phyloP scores from a whole-genome alignment of 92 coral and sea anemone species.

The Actinostola sp. region DNA sequence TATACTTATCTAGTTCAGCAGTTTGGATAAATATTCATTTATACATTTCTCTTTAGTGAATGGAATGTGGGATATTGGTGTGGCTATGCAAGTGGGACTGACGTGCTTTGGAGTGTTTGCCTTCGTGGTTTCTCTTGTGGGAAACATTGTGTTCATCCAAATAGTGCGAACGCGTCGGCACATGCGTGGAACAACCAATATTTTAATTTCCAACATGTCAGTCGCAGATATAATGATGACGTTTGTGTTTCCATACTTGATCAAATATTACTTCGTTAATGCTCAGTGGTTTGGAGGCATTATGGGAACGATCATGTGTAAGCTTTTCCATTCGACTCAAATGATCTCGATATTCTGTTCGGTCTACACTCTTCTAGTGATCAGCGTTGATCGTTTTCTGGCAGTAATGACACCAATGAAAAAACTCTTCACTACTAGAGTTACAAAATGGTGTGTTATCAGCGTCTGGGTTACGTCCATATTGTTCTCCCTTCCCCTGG shows the following conservation, averaged over 20 bases:
- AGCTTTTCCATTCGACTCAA: conserved; percentile 47
- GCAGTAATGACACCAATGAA: conserved; percentile 67
- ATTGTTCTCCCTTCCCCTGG: conserved; percentile 59
- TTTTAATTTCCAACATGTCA: conserved; percentile 72
- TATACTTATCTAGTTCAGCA: too few relatives aligned
- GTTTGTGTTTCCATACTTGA: conserved; percentile 55
- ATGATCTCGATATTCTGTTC: conserved; percentile 59
- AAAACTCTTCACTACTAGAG: conserved; percentile 31
- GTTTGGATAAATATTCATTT: too few relatives aligned
- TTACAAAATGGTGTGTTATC: conserved; percentile 26
- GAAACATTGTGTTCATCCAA: conserved; percentile 69
- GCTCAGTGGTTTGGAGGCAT: conserved; percentile 78
- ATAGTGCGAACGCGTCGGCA: conserved; percentile 71
- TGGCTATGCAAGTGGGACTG: conserved; percentile 43
- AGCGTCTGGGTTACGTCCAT: conserved; percentile 61
- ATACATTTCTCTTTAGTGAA: not conserved
- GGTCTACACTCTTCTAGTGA: conserved; percentile 65
- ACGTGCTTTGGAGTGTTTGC: conserved; percentile 52
- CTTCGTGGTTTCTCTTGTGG: conserved; percentile 59
- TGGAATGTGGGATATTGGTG: not conserved
- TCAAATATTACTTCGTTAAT: conserved; percentile 53
- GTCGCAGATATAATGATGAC: conserved; percentile 78
- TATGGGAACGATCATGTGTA: conserved; percentile 66
- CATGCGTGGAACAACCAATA: conserved; percentile 67
- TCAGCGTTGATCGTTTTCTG: conserved; percentile 72